Percentiles rank a stretch among this genome's conserved stretches.
These are phyloP conservation scores for Arnoldichthys spilopterus DNA, from an alignment of 2,797 vertebrate genomes.

Conservation along the genomic window DNA sequence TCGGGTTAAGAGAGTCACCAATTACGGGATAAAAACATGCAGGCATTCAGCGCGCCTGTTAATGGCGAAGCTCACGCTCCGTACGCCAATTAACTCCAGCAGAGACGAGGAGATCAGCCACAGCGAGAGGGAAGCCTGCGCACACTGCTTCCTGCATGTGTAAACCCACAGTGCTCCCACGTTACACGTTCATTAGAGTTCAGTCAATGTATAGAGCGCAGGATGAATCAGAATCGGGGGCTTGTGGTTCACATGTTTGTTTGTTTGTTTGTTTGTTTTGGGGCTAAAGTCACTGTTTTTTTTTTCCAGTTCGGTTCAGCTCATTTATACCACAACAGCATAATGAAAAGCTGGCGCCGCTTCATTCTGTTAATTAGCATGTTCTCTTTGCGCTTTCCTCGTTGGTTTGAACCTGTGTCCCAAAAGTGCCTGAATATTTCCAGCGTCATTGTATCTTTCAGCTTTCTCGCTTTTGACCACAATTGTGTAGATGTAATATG, in stretches of 20 bases:
- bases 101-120: conserved; percentile 7
- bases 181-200: not conserved
- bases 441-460: no score
- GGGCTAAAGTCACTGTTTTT: no score
- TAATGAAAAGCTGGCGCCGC: no score
- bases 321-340: no score
- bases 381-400: no score
- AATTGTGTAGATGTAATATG: not conserved
- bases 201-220: not conserved
- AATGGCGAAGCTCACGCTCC: conserved; percentile 19
- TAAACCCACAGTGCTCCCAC: not conserved
- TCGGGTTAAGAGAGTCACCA: conserved; percentile 29
- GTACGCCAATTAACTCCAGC: conserved; percentile 38
- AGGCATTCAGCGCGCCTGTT: not conserved
- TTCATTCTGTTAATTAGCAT: no score
- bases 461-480: no score
- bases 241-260: no score
- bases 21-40: conserved; percentile 39
- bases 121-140: not conserved
- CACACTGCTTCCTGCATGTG: not conserved
- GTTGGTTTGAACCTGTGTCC: no score
- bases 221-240: not conserved
- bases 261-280: not conserved
- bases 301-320: no score
- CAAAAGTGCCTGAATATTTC: no score